Percentiles rank a stretch among this genome's conserved stretches.
These are phyloP conservation scores for Eristalis arbustorum DNA, from an alignment of 2,888 invertebrate genomes.

Conservation along the genomic window DNA sequence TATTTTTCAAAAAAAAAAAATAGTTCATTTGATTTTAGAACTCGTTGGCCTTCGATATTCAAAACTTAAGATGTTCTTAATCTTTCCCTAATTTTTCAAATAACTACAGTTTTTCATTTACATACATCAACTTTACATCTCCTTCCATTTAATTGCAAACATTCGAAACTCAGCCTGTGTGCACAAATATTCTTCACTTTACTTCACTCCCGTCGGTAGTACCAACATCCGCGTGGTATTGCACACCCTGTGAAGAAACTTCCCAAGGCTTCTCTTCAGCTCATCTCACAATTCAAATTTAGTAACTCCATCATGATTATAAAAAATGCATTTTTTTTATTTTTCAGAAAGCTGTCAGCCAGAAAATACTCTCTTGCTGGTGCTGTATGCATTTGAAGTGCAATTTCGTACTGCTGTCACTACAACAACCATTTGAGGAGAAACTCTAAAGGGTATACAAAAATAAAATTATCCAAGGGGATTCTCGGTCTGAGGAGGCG, in stretches of 20 bases:
- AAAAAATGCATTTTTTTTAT: constrained; percentile 20
- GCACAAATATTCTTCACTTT: too few relatives aligned
- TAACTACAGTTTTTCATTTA: too few relatives aligned
- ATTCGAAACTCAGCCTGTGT: too few relatives aligned
- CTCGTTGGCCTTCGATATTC: too few relatives aligned
- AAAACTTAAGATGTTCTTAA: too few relatives aligned
- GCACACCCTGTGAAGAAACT: not conserved
- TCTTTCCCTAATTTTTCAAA: too few relatives aligned
- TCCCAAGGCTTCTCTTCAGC: not conserved
- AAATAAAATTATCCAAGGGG: constrained; percentile 41
- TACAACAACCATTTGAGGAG: constrained; percentile 11
- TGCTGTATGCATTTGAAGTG: constrained; percentile 61
- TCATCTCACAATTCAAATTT: constrained; percentile 28
- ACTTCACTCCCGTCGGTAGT: too few relatives aligned
- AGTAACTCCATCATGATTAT: not conserved
- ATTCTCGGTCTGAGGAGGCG: constrained; percentile 3
- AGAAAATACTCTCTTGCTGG: constrained; percentile 36
- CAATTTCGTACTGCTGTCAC: constrained; percentile 36
- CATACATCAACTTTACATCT: too few relatives aligned
- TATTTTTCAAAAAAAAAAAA: too few relatives aligned
- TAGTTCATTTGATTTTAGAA: too few relatives aligned
- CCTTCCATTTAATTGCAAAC: too few relatives aligned
- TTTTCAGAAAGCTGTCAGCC: constrained; percentile 68
- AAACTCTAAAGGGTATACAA: constrained; percentile 35
- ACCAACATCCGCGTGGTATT: too few relatives aligned